A percentile compares a stretch with the other conserved stretches of the same genome.
These are phyloP conservation scores for Dysdera silvatica DNA, from an alignment of 1,140 invertebrate genomes.

Conservation along the genomic window DNA sequence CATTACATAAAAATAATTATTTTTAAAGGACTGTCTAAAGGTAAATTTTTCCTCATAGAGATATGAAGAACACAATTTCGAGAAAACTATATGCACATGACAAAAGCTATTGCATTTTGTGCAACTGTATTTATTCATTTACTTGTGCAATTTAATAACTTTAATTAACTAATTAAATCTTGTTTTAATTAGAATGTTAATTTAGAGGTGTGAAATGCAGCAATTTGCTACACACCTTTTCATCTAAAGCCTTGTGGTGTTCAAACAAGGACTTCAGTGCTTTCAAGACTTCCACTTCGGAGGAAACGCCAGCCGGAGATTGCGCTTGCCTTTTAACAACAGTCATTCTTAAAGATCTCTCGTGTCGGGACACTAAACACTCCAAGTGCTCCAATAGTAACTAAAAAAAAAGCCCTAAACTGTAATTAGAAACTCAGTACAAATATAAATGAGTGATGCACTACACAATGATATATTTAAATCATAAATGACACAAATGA, in stretches of 20 bases:
- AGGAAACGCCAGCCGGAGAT: constrained; percentile 94
- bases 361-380: constrained; percentile 96
- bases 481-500: too few relatives aligned
- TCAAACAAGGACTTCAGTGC: constrained; percentile 99
- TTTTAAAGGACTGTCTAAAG: too few relatives aligned
- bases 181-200: not conserved
- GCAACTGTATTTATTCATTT: too few relatives aligned
- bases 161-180: not conserved
- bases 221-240: constrained; percentile 66
- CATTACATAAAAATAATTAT: too few relatives aligned
- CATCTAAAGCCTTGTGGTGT: constrained; percentile 99
- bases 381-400: constrained; percentile 96
- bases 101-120: too few relatives aligned
- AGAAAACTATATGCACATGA: too few relatives aligned
- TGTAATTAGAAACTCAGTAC: not conserved
- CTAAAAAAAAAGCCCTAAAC: constrained; percentile 50
- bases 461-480: too few relatives aligned
- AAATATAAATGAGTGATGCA: not conserved
- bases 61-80: too few relatives aligned
- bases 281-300: constrained; percentile 98
- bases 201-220: not conserved
- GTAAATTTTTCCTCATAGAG: too few relatives aligned
- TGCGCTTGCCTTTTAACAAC: constrained; percentile 96
- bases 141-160: too few relatives aligned
- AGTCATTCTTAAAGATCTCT: constrained; percentile 95